Evolutionary conservation across 2,113 vertebrate species (phyloP).

Genomic region (Octodon degus): DNA sequence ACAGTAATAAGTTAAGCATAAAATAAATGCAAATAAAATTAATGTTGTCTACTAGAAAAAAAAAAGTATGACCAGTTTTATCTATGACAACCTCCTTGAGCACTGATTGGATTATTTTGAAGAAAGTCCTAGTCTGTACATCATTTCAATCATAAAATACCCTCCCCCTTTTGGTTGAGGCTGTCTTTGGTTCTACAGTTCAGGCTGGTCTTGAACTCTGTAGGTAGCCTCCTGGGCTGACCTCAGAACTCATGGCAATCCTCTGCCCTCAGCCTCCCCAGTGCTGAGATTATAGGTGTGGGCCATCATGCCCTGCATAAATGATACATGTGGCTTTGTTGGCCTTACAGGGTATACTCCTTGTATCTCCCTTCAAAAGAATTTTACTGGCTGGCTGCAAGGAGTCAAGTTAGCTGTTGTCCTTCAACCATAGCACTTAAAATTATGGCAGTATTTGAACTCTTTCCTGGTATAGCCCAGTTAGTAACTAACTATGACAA

Average conservation of each 20-base stretch:
- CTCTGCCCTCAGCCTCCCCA: not conserved
- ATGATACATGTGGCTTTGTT: not conserved
- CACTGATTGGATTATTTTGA: not conserved
- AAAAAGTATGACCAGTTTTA: not conserved
- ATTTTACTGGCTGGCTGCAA: not conserved
- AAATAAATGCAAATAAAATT: no score
- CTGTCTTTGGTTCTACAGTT: not conserved
- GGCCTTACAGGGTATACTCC: not conserved
- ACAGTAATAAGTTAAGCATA: no score
- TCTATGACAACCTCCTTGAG: not conserved
- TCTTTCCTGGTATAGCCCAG: not conserved
- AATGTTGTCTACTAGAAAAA: no score
- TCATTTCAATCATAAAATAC: not conserved
- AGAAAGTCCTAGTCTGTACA: not conserved
- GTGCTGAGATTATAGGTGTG: not conserved
- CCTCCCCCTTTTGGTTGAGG: not conserved
- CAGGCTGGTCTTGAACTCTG: not conserved
- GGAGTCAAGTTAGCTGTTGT: slow-evolving; percentile 7
- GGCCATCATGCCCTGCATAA: not conserved
- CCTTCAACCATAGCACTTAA: not conserved
- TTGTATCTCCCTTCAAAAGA: not conserved
- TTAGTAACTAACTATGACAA: not conserved
- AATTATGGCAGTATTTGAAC: not conserved
- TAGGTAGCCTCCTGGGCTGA: not conserved
- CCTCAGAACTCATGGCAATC: not conserved